Conservation (phyloP, 2,797 vertebrate genomes). For the Scarus forsteni region DNA sequence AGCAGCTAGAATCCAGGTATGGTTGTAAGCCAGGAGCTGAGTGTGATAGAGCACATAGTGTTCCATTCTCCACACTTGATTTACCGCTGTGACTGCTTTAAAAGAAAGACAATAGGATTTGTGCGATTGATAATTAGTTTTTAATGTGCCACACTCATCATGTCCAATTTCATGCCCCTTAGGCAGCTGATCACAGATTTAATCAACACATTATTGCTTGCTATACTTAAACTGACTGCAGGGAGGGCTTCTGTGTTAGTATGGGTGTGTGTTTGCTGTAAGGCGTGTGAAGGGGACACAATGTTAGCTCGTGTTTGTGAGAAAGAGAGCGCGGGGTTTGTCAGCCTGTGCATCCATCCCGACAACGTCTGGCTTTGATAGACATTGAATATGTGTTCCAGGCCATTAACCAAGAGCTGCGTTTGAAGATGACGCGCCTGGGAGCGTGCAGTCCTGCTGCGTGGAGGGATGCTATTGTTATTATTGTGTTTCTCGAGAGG, state of each 20-base stretch:
- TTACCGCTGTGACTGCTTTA: constrained; percentile 63
- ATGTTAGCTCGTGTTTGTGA: constrained; percentile 46
- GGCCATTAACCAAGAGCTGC: constrained; percentile 64
- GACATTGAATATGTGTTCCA: constrained; percentile 71
- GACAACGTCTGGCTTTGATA: constrained; percentile 64
- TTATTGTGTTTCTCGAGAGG: constrained; percentile 39
- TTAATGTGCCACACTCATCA: constrained; percentile 86
- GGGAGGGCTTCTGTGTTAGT: constrained; percentile 38
- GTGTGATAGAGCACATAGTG: constrained; percentile 52
- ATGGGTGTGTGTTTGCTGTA: constrained; percentile 17
- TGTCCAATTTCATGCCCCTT: constrained; percentile 86
- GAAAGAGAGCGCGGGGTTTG: constrained; percentile 38
- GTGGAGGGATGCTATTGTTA: constrained; percentile 45
- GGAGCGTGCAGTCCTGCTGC: constrained; percentile 26
- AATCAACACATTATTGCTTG: constrained; percentile 80
- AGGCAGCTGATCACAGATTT: constrained; percentile 82
- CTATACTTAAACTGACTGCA: constrained; percentile 73
- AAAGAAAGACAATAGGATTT: constrained; percentile 78
- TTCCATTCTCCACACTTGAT: constrained; percentile 77
- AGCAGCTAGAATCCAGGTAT: constrained; percentile 46
- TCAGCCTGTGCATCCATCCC: constrained; percentile 73
- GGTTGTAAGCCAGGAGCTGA: constrained; percentile 48
- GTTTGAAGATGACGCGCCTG: constrained; percentile 55
- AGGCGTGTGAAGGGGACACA: constrained; percentile 14
- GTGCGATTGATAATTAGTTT: constrained; percentile 84